Base-by-base conservation (phyloP, 2,888 invertebrate genomes). In the Furcula furcula region DNA sequence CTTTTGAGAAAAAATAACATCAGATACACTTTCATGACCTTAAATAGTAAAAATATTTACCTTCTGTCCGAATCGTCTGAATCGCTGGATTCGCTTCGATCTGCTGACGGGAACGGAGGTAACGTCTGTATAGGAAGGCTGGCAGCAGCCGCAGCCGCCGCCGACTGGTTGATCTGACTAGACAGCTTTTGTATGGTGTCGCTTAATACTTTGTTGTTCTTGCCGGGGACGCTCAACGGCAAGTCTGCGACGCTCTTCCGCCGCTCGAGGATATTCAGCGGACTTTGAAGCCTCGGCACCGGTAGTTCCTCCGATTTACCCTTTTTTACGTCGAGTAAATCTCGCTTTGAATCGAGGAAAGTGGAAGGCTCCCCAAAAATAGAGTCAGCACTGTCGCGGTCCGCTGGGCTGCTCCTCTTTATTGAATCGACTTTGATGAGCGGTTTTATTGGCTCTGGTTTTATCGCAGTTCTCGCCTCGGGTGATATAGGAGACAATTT, bases 181-280 rank as follows among this genome's bases (percentile, higher is more conserved):
- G 89, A 89, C 18, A 92, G 63, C 59, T 92, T 92, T 67, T 91
- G 92, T 59, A 92, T 92, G 0, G 91, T 92, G 45, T 92, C 92
- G 46, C 90, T 91, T 7, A 92, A 66, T 20, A 91, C 91, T 53
- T 90, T 91, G 41, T 91, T 92, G 49, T 90, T 92, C 58, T 88
- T 89, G 11, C 85, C 86, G 0, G 83, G 75, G 5, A 73, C 70
- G 20, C 59, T 65, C n/a, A 85, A 47, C 2, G 83, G 68, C 22
- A 86, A 45, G 16, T 89, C 89, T 0, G 82, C 79, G 1, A 83
- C 77, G 47, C 89, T 89, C 54, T 83, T 84, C 7, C 89, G 70
- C 10, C 86, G 57, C 43, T 87, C 83, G 15, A 87, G 46, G 22
- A 84, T 70, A 36, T 70, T 84, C 39, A 84, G 49, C 1, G 88